Conservation (phyloP, 2,888 invertebrate genomes). For the Synanthedon myopaeformis region DNA sequence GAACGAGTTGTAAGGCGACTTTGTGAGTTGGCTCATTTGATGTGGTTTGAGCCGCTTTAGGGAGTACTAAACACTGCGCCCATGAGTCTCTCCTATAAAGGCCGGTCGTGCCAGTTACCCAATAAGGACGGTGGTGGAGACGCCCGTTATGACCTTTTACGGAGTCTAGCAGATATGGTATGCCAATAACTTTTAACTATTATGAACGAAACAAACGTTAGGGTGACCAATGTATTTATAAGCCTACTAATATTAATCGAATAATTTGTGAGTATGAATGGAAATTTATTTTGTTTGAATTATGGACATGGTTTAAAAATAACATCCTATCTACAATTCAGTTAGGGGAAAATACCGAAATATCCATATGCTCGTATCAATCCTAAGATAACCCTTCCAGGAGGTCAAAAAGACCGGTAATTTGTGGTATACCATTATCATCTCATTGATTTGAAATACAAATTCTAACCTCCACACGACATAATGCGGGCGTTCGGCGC, state of each 20-base stretch:
- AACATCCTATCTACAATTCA: too few species aligned
- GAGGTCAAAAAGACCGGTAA: background rate
- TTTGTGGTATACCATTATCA: background rate
- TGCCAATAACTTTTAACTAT: constrained; percentile 6
- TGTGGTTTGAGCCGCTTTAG: constrained; percentile 31
- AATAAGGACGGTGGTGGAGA: constrained; percentile 35
- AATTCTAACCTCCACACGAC: constrained; percentile 16
- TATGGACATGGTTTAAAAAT: too few species aligned
- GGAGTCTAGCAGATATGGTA: constrained; percentile 12
- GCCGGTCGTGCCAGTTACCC: constrained; percentile 31
- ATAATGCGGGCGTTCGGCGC: constrained; percentile 10
- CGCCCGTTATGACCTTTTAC: constrained; percentile 39
- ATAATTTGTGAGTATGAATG: too few species aligned
- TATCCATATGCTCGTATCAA: too few species aligned
- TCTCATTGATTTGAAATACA: constrained; percentile 10
- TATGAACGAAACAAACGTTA: constrained; percentile 9
- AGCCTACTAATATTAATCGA: too few species aligned
- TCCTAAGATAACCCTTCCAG: background rate
- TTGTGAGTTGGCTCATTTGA: constrained; percentile 17
- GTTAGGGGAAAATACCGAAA: too few species aligned
- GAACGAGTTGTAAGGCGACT: too few species aligned
- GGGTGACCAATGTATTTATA: background rate
- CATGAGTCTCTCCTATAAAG: constrained; percentile 22
- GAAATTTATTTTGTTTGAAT: too few species aligned
- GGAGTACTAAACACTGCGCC: constrained; percentile 17